Evolutionary conservation across 2,888 invertebrate genomes (phyloP).

Genomic region (Chaitophorus viminalis): DNA sequence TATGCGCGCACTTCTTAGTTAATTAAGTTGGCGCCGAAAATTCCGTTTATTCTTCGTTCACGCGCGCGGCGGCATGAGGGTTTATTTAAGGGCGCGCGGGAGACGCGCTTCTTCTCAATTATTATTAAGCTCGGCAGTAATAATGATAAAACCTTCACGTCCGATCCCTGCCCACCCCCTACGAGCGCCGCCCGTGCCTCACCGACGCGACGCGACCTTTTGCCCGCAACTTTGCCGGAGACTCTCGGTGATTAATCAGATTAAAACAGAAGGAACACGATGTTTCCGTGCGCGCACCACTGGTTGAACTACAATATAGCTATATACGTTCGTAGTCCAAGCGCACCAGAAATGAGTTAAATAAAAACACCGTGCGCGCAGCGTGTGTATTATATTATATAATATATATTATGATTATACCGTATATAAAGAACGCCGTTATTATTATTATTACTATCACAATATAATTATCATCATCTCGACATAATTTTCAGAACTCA

Average conservation of each 20-base stretch:
- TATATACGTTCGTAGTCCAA: not conserved
- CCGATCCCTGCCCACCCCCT: not conserved
- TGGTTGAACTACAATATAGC: too few species aligned
- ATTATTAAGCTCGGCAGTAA: constrained; percentile 49
- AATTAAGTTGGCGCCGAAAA: constrained; percentile 51
- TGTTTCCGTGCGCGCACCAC: not conserved
- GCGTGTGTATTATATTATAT: not conserved
- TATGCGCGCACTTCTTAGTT: constrained; percentile 10
- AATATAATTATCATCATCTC: not conserved
- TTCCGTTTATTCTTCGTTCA: constrained; percentile 27
- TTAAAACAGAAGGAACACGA: constrained; percentile 18
- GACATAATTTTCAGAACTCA: too few species aligned
- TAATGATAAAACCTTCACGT: constrained; percentile 48
- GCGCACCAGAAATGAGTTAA: not conserved
- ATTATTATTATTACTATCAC: not conserved
- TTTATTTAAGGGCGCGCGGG: constrained; percentile 10
- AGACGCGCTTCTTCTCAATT: constrained; percentile 46
- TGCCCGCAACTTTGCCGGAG: constrained; percentile 1
- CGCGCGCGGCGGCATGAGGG: not conserved
- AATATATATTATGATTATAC: not conserved
- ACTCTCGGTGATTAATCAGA: constrained; percentile 36
- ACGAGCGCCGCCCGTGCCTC: not conserved
- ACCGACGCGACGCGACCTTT: not conserved
- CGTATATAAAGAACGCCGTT: too few species aligned
- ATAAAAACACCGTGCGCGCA: not conserved